phyloP scores from a whole-genome alignment of 2,888 invertebrate species.

The Hemaris fuciformis region DNA sequence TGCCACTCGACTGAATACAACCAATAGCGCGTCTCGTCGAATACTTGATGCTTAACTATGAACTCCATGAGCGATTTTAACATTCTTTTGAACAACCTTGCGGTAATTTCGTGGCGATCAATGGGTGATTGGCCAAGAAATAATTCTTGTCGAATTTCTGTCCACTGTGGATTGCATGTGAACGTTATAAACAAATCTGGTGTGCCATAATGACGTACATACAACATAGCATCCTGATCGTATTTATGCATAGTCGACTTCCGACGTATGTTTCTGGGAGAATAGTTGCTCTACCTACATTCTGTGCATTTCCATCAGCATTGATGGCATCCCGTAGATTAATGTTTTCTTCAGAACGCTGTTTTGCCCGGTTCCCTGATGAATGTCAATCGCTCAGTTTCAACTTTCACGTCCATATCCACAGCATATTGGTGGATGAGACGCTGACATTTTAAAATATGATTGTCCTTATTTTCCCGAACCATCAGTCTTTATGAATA shows the following conservation, averaged over 20 bases:
- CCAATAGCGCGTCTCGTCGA: background rate
- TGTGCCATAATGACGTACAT: background rate
- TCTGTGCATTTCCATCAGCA: background rate
- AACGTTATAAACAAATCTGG: background rate
- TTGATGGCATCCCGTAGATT: background rate
- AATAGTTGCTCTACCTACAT: background rate
- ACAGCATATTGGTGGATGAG: background rate
- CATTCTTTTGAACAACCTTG: background rate
- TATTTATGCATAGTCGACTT: background rate
- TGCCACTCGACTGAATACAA: slow-evolving; percentile 6
- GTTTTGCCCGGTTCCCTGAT: background rate
- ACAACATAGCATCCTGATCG: background rate
- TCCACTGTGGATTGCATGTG: background rate
- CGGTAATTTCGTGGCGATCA: slow-evolving; percentile 12
- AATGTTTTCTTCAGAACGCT: background rate
- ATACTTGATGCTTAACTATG: background rate
- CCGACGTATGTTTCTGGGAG: background rate
- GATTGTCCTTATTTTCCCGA: background rate
- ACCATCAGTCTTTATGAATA: background rate
- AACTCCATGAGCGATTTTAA: background rate
- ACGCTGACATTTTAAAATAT: background rate
- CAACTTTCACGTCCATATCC: background rate
- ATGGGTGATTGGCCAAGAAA: slow-evolving; percentile 9
- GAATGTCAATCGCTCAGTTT: background rate
- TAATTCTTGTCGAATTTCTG: background rate